phyloP scores from a whole-genome alignment of 1,140 invertebrate species.

The Ceratosolen solmsi region DNA sequence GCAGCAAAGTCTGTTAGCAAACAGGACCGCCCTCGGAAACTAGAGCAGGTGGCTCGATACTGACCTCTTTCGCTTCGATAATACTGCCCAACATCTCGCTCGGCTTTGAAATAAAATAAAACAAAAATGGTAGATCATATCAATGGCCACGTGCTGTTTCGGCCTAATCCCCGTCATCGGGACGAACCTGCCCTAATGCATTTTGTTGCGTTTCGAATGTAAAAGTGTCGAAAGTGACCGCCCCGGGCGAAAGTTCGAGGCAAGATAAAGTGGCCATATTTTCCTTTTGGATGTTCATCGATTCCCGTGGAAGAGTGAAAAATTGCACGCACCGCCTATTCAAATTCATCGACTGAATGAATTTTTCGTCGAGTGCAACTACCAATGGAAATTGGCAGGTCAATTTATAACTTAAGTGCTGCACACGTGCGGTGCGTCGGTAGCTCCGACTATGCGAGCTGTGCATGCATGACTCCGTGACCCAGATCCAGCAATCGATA shows the following conservation, averaged over 20 bases:
- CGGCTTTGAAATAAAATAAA: background rate
- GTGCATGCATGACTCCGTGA: slow-evolving; percentile 61
- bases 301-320: background rate
- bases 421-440: background rate
- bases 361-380: background rate
- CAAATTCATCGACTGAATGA: background rate
- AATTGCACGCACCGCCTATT: background rate
- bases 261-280: too few relatives aligned
- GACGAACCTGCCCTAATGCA: background rate
- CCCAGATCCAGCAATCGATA: slow-evolving; percentile 70
- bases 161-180: background rate
- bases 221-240: too few relatives aligned
- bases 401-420: slow-evolving; percentile 19
- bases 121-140: slow-evolving; percentile 2
- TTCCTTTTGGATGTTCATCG: too few relatives aligned
- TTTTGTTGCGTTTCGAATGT: too few relatives aligned
- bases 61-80: background rate
- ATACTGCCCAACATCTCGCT: slow-evolving; percentile 2
- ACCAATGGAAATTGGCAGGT: background rate
- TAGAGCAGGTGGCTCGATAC: slow-evolving; percentile 62
- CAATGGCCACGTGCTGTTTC: background rate
- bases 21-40: slow-evolving; percentile 50
- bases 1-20: slow-evolving; percentile 15
- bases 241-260: too few relatives aligned
- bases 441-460: slow-evolving; percentile 16